These are phyloP conservation scores for Eupleurogrammus muticus DNA, from an alignment of 2,797 vertebrate genomes.

Conservation along the genomic window DNA sequence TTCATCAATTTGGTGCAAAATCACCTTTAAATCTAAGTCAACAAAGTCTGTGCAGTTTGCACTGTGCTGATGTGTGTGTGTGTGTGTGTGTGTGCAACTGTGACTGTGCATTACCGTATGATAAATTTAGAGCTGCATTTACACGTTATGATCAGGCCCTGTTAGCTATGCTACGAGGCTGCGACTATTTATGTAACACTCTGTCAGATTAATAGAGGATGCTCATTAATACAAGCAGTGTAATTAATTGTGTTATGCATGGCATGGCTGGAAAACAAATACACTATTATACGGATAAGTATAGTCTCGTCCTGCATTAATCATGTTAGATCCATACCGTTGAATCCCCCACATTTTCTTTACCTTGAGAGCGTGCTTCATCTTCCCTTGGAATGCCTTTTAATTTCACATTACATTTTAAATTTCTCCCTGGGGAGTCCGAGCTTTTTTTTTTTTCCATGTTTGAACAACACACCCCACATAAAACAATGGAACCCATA, in stretches of 20 bases:
- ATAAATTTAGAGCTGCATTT: slow-evolving; percentile 44
- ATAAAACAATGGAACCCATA: neutral
- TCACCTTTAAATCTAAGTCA: slow-evolving; percentile 52
- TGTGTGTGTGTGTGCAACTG: no score
- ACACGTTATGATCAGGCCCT: slow-evolving; percentile 38
- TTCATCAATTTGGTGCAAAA: slow-evolving; percentile 53
- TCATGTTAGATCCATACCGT: slow-evolving; percentile 8
- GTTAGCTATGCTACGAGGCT: slow-evolving; percentile 49
- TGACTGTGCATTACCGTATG: slow-evolving; percentile 19
- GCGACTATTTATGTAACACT: slow-evolving; percentile 53
- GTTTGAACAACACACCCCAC: neutral
- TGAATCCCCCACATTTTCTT: neutral
- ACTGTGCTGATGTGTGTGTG: neutral
- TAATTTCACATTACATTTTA: neutral
- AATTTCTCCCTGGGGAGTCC: neutral
- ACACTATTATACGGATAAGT: slow-evolving; percentile 11
- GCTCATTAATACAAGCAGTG: slow-evolving; percentile 55
- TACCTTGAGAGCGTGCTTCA: neutral
- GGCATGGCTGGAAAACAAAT: slow-evolving; percentile 48
- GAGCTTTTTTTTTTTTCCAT: neutral
- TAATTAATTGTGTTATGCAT: slow-evolving; percentile 55
- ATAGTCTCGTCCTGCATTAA: slow-evolving; percentile 27
- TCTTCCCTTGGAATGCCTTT: neutral
- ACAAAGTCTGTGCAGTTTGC: slow-evolving; percentile 5
- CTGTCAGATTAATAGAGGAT: slow-evolving; percentile 48